Percentiles rank a stretch among this genome's conserved stretches.
phyloP scores from a whole-genome alignment of 2,113 vertebrate species.

The Indicator maculatus region DNA sequence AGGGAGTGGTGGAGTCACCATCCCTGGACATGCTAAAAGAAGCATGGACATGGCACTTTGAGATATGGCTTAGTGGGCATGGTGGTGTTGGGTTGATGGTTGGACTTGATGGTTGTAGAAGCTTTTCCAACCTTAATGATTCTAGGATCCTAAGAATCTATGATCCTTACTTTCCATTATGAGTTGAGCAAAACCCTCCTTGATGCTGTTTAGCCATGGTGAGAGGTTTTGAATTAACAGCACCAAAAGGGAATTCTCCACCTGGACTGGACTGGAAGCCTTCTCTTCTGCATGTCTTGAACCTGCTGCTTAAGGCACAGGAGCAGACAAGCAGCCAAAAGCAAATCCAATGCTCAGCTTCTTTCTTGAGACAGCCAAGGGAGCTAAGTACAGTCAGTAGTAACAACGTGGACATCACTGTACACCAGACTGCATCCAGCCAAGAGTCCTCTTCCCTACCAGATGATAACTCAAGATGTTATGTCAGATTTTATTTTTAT shows the following conservation, averaged over 20 bases:
- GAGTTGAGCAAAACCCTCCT: neutral
- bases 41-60: too few species aligned
- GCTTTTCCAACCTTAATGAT: too few species aligned
- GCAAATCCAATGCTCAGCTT: neutral
- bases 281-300: accelerated
- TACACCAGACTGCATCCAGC: neutral
- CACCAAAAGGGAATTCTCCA: neutral
- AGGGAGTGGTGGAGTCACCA: too few species aligned
- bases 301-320: neutral
- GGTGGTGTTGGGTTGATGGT: too few species aligned
- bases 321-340: neutral
- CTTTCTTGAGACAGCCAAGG: neutral
- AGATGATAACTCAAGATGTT: neutral
- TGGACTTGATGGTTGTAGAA: too few species aligned
- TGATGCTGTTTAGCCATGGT: neutral
- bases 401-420: accelerated
- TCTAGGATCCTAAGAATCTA: too few species aligned
- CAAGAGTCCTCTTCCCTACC: neutral
- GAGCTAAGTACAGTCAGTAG: neutral
- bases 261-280: neutral
- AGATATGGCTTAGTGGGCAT: too few species aligned
- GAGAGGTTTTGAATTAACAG: neutral
- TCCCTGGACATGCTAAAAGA: too few species aligned
- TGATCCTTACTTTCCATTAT: neutral
- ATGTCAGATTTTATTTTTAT: slow-evolving; percentile 11